phyloP scores from a whole-genome alignment of 2,888 invertebrate species.

The Hyalella azteca region DNA sequence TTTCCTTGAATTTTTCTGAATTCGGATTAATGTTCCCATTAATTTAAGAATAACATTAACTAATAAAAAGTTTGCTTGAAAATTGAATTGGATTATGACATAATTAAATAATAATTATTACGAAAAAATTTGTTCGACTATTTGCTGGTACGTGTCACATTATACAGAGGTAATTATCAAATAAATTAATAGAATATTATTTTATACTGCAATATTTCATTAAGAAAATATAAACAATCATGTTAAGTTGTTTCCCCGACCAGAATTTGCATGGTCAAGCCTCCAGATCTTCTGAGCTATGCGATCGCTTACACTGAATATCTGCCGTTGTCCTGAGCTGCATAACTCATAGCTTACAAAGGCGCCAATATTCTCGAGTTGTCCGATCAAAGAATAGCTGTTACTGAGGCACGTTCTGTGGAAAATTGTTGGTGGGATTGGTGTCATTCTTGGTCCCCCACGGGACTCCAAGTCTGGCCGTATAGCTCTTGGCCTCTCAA shows the following conservation, averaged over 20 bases:
- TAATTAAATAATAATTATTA: not conserved
- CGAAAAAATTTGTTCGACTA: no score
- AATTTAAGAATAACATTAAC: no score
- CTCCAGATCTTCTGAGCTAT: not conserved
- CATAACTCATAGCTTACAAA: not conserved
- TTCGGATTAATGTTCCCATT: no score
- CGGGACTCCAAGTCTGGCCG: slow-evolving; percentile 8
- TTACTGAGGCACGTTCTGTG: slow-evolving; percentile 5
- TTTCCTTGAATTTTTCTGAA: not conserved
- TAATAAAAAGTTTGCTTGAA: not conserved
- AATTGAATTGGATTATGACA: not conserved
- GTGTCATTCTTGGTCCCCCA: slow-evolving; percentile 14
- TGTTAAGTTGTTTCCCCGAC: no score
- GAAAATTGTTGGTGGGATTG: slow-evolving; percentile 20
- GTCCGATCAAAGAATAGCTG: slow-evolving; percentile 13
- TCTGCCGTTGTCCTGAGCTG: not conserved
- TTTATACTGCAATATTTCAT: no score
- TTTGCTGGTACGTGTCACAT: no score
- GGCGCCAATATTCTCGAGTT: not conserved
- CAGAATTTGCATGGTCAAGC: no score
- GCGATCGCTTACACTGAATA: not conserved
- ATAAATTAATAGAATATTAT: no score
- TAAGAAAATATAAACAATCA: no score
- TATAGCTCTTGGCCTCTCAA: not conserved
- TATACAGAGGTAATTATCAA: no score